Evolutionary conservation across 2,888 invertebrate species (phyloP).

Genomic region (Adelphocoris suturalis): DNA sequence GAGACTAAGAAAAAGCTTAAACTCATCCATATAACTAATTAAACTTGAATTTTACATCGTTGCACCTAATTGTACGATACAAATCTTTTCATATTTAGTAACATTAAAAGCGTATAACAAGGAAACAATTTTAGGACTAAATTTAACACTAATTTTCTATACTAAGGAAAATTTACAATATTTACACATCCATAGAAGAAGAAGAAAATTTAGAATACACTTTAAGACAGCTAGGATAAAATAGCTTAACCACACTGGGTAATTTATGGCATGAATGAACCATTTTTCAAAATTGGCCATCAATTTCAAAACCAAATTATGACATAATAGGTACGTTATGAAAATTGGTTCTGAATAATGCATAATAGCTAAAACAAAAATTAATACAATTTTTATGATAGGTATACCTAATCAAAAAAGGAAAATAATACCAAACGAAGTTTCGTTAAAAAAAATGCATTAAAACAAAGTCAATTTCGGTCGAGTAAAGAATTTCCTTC

Average conservation of each 20-base stretch:
- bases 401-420: not conserved
- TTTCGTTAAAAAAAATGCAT: not conserved
- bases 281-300: not conserved
- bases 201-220: slow-evolving; percentile 4
- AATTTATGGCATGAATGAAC: not conserved
- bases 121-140: not conserved
- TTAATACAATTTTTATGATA: not conserved
- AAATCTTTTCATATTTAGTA: not conserved
- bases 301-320: not conserved
- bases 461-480: slow-evolving; percentile 5
- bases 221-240: not conserved
- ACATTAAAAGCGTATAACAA: slow-evolving; percentile 1
- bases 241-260: not conserved
- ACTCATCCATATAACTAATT: not conserved
- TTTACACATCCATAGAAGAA: slow-evolving; percentile 12
- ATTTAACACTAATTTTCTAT: not conserved
- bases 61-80: not conserved
- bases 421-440: not conserved
- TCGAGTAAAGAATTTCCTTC: slow-evolving; percentile 43
- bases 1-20: not conserved
- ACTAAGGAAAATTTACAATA: not conserved
- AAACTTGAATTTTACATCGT: not conserved
- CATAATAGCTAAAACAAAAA: not conserved
- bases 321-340: not conserved
- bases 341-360: not conserved